Percentiles rank a stretch among this genome's conserved stretches.
These are phyloP conservation scores for Ephydatia muelleri DNA, from an alignment of 37 sponge, comb jelly and placozoan species.

Conservation along the genomic window DNA sequence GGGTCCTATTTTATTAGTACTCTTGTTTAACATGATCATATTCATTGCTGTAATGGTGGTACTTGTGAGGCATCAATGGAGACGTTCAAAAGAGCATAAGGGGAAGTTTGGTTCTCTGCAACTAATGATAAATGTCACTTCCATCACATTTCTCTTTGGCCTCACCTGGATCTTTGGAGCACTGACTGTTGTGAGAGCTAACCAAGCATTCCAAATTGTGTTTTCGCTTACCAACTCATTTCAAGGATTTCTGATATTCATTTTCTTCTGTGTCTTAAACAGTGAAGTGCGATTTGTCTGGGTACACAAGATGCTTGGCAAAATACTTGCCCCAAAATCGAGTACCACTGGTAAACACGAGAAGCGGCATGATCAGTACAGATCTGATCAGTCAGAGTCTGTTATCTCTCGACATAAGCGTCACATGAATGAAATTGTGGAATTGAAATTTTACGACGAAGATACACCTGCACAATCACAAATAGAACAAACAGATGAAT, in stretches of 20 bases:
- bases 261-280: constrained; percentile 26
- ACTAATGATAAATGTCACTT: constrained; percentile 7
- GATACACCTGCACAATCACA: too few species aligned
- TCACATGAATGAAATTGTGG: too few species aligned
- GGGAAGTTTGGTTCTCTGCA: not conserved
- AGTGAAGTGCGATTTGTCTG: constrained; percentile 2
- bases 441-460: too few species aligned
- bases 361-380: too few species aligned
- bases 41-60: constrained; percentile 39
- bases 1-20: constrained; percentile 36
- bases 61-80: constrained; percentile 13
- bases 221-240: constrained; percentile 34
- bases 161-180: constrained; percentile 53
- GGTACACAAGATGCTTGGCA: not conserved
- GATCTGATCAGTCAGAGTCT: too few species aligned
- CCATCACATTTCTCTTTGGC: constrained; percentile 2
- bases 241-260: constrained; percentile 40
- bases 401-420: too few species aligned
- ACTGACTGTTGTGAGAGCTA: constrained; percentile 13
- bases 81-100: not conserved
- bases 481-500: not conserved
- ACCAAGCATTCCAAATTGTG: constrained; percentile 22
- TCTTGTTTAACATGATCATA: constrained; percentile 49
- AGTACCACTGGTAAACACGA: too few species aligned
- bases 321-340: too few species aligned